Conservation (phyloP, 2,797 vertebrate species). For the Argyrosomus regius region DNA sequence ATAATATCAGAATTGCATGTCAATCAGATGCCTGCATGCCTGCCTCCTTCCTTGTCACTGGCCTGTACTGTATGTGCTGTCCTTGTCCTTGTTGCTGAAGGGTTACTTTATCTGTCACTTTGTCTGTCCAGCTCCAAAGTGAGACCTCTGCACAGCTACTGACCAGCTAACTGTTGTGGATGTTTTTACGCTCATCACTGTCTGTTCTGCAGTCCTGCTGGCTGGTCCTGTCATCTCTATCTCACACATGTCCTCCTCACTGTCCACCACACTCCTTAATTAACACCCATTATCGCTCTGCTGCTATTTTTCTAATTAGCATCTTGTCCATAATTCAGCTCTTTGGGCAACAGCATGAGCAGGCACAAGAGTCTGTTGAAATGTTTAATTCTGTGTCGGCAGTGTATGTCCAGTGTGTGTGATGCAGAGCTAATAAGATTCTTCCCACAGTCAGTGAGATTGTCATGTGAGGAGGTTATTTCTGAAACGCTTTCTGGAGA, state of each 20-base stretch:
- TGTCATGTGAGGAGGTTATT: background rate
- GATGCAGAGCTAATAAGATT: constrained; percentile 2
- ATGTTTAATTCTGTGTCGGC: no score
- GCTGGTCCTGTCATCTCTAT: constrained; percentile 7
- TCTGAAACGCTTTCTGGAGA: background rate
- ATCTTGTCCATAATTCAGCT: constrained; percentile 15
- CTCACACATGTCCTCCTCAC: constrained; percentile 1
- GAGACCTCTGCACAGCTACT: background rate
- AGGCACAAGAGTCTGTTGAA: background rate
- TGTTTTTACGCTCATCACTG: background rate
- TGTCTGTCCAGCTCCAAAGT: background rate
- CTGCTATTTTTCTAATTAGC: constrained; percentile 32
- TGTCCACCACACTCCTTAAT: constrained; percentile 28
- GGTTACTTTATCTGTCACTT: background rate
- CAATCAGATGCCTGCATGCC: no score
- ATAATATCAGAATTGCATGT: no score
- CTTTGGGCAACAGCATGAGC: background rate
- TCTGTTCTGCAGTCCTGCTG: background rate
- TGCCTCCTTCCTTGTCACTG: no score
- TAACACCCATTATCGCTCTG: background rate
- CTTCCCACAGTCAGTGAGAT: background rate
- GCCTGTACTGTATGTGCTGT: background rate
- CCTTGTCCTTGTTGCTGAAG: background rate
- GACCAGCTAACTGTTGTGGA: background rate
- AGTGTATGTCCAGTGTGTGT: background rate